phyloP scores from a whole-genome alignment of 30 jellyfish, hydroid and myxozoan species.

The Cassiopea andromeda region DNA sequence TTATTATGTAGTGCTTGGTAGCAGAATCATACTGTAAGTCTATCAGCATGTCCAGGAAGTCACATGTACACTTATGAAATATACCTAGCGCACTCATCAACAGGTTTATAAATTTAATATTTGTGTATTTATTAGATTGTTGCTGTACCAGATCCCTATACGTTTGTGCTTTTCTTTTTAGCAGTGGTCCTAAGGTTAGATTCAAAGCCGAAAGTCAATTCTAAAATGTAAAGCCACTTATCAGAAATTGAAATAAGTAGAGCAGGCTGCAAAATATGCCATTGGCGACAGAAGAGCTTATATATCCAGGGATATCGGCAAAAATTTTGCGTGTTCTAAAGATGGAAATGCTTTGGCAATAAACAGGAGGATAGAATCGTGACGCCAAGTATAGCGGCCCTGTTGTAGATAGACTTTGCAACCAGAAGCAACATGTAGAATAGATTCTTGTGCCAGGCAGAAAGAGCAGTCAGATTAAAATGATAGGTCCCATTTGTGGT shows the following conservation, averaged over 20 bases:
- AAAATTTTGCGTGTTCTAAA: neutral
- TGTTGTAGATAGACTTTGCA: constrained; percentile 32
- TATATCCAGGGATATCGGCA: neutral
- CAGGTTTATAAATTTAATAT: neutral
- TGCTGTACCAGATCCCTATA: neutral
- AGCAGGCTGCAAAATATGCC: neutral
- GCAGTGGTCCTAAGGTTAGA: neutral
- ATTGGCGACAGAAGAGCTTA: neutral
- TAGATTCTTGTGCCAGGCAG: constrained; percentile 28
- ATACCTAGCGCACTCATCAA: neutral
- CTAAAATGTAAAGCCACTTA: neutral
- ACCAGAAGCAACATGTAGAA: constrained; percentile 37
- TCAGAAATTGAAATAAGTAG: neutral
- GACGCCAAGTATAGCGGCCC: constrained; percentile 52
- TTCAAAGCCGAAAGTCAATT: neutral
- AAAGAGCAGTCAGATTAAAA: constrained; percentile 38
- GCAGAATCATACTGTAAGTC: neutral
- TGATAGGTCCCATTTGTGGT: neutral
- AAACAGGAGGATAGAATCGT: constrained; percentile 24
- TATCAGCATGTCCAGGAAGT: neutral
- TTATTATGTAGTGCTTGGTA: neutral
- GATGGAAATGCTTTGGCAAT: constrained; percentile 5
- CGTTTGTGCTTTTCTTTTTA: neutral
- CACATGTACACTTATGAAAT: neutral
- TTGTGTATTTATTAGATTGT: neutral